These are phyloP conservation scores for Polydrusus pterygomalis DNA, from an alignment of 2,888 invertebrate species.

Conservation along the genomic window DNA sequence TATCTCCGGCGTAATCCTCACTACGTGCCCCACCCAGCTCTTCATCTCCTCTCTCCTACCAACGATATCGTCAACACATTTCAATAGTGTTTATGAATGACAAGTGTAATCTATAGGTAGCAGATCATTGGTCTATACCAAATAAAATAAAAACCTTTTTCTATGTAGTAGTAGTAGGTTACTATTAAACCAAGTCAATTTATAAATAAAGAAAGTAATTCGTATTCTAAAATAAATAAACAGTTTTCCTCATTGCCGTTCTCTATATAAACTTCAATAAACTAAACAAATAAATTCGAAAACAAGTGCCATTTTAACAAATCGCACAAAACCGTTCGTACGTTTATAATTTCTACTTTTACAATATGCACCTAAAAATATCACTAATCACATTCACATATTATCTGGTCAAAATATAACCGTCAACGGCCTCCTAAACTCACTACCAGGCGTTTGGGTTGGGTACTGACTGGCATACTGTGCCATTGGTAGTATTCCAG, in stretches of 20 bases:
- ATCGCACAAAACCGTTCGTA: conserved; percentile 12
- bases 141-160: neutral
- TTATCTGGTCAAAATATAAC: conserved; percentile 87
- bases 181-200: neutral
- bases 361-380: conserved; percentile 55
- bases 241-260: neutral
- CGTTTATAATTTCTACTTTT: conserved; percentile 19
- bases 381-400: conserved; percentile 65
- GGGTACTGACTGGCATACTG: conserved; percentile 78
- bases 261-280: conserved; percentile 17
- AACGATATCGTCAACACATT: no score
- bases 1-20: no score
- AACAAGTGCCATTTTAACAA: conserved; percentile 18
- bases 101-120: no score
- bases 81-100: no score
- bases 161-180: no score
- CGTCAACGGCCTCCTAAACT: conserved; percentile 84
- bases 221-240: conserved; percentile 18
- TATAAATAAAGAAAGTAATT: neutral
- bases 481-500: conserved; percentile 79
- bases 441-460: conserved; percentile 77
- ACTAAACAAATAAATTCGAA: conserved; percentile 18
- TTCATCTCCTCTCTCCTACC: no score
- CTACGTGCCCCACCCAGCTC: no score
- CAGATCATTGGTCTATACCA: no score